phyloP scores from a whole-genome alignment of 1,140 invertebrate species.

The Drosophila kurseongensis region DNA sequence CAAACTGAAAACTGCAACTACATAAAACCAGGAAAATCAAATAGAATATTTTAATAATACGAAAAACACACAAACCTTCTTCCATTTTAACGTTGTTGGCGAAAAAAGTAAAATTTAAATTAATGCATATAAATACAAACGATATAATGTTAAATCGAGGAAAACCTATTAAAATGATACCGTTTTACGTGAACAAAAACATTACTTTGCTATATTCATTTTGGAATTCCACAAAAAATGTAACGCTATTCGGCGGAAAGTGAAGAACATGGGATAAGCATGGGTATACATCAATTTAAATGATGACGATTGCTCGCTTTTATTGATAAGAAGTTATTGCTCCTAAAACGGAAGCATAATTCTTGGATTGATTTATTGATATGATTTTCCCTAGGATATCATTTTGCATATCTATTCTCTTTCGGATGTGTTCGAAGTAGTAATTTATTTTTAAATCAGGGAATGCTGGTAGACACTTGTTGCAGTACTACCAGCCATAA shows the following conservation, averaged over 20 bases:
- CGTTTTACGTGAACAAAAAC: conserved; percentile 67
- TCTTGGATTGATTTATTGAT: not conserved
- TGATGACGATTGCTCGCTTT: no score
- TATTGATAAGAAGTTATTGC: no score
- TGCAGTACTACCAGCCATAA: not conserved
- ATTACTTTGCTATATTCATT: not conserved
- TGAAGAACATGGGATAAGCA: no score
- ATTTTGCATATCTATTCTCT: not conserved
- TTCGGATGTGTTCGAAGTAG: not conserved
- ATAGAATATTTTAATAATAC: conserved; percentile 75
- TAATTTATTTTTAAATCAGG: not conserved
- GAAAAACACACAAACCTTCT: conserved; percentile 73
- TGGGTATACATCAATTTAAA: no score
- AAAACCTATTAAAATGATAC: conserved; percentile 72
- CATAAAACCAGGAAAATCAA: conserved; percentile 64
- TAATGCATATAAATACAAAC: conserved; percentile 56
- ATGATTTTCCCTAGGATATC: not conserved
- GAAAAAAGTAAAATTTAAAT: conserved; percentile 71
- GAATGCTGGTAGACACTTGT: conserved; percentile 1
- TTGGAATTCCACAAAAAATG: no score
- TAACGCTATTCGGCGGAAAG: no score
- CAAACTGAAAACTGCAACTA: conserved; percentile 60
- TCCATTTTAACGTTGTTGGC: conserved; percentile 82
- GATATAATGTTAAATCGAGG: conserved; percentile 74
- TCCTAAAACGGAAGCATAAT: no score